A percentile compares a stretch with the other conserved stretches of the same genome.
phyloP scores from a whole-genome alignment of 1,140 invertebrate species.

The Caerostris extrusa region DNA sequence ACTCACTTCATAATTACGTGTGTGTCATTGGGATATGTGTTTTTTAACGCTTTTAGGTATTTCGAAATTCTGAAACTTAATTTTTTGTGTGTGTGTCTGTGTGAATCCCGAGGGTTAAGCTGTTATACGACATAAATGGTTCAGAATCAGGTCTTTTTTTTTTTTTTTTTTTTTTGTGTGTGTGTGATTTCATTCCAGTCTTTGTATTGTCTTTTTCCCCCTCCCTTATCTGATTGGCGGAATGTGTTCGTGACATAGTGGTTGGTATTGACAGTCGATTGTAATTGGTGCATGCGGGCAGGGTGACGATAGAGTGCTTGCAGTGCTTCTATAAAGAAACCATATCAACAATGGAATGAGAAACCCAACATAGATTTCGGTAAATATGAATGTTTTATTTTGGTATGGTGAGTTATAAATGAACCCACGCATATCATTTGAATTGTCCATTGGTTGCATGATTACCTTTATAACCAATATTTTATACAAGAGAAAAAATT shows the following conservation, averaged over 20 bases:
- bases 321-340: neutral
- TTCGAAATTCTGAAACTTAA: too few relatives aligned
- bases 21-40: neutral
- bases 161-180: too few relatives aligned
- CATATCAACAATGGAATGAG: neutral
- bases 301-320: too few relatives aligned
- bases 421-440: too few relatives aligned
- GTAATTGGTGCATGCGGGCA: neutral
- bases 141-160: neutral
- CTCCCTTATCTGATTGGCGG: neutral
- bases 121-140: neutral
- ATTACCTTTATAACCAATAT: too few relatives aligned
- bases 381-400: neutral
- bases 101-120: neutral
- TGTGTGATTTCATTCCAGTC: too few relatives aligned
- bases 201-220: neutral
- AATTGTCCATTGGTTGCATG: too few relatives aligned
- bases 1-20: slow-evolving; percentile 21
- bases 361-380: neutral
- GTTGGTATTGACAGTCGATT: neutral
- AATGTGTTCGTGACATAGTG: neutral
- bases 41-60: too few relatives aligned
- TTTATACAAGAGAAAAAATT: too few relatives aligned
- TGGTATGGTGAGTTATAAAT: too few relatives aligned
- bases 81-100: too few relatives aligned